A percentile compares a stretch with the other conserved stretches of the same genome.
Evolutionary conservation across 2,888 invertebrate species (phyloP).

Genomic region (Leucophenga maculata): DNA sequence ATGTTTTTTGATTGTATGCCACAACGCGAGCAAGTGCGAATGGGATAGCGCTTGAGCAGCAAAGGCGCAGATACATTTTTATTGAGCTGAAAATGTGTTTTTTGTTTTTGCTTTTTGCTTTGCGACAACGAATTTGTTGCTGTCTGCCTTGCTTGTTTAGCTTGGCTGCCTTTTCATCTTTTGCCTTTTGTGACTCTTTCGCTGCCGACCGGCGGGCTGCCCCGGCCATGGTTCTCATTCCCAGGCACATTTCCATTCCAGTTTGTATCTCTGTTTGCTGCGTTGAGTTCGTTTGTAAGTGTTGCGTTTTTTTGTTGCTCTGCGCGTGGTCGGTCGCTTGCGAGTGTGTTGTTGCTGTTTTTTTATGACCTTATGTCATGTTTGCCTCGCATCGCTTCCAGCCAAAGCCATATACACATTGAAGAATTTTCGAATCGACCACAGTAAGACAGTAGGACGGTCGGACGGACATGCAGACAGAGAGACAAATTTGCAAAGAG

Average conservation of each 20-base stretch:
- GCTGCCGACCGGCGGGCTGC: not conserved
- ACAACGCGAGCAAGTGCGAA: slow-evolving; percentile 18
- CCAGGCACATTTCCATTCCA: not conserved
- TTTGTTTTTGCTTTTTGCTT: slow-evolving; percentile 41
- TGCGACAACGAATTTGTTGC: slow-evolving; percentile 25
- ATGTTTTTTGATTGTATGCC: slow-evolving; percentile 39
- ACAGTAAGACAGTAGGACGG: not conserved
- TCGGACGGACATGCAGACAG: not conserved
- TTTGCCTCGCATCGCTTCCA: slow-evolving; percentile 44
- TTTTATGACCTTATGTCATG: slow-evolving; percentile 54
- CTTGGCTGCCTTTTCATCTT: slow-evolving; percentile 48
- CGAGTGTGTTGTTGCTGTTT: slow-evolving; percentile 34
- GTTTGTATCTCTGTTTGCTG: not conserved
- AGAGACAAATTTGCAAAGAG: slow-evolving; percentile 25
- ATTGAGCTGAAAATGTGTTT: slow-evolving; percentile 47
- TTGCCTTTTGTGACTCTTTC: slow-evolving; percentile 46
- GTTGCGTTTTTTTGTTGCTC: slow-evolving; percentile 28
- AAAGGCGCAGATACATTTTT: slow-evolving; percentile 50
- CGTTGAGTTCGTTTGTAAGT: slow-evolving; percentile 34
- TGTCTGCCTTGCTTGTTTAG: slow-evolving; percentile 29
- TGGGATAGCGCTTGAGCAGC: slow-evolving; percentile 22
- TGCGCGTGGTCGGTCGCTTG: slow-evolving; percentile 29
- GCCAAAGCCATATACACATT: slow-evolving; percentile 25
- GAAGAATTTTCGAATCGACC: slow-evolving; percentile 21
- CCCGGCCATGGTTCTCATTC: not conserved